Evolutionary conservation across 2,113 vertebrate species (phyloP), one percentile per base, ranked within the genome.

Genomic region (Parus major): DNA sequence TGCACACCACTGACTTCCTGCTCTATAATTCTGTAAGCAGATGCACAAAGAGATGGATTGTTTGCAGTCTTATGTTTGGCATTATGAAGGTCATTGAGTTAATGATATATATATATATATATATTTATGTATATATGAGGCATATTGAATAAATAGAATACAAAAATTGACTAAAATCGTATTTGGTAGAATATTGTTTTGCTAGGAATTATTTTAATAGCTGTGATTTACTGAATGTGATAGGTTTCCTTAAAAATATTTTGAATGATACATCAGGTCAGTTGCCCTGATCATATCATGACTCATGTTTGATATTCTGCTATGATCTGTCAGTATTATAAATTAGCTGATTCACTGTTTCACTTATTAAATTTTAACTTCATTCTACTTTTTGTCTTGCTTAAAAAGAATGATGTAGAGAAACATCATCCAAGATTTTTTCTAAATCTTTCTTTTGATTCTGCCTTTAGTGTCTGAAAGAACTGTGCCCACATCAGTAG

Each of bases 161-260:
- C 17, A 79, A 95, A 90, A 90, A 12, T 20, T 36, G 9, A 47
- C 46, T 50, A 69, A 76, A 93, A 88, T 61, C 0, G 5, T 65
- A 68, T 60, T 75, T 3, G 29, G 23, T 56, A 53, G 63, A 80
- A 63, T 63, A 21, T 80, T 65, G 29, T 72, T 82, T 80, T 82
- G 6, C 17, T 61, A 27, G 19, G 28, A 47, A 63, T 42, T 69
- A 2, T 68, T 57, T 88, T 42, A 49, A 71, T 90, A 92, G 17
- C 25, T 80, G 29, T 88, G 77, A 70, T 88, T 95, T 97, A 85
- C 60, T 91, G 46, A 76, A 68, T 7, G 9, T 76, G 72, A 29
- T 78, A 70, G 14, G 5, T 71, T 78, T 95, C 61, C 68, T 90
- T 94, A 75, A 52, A 96, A 93, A 60, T 60, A 96, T 94, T 96